phyloP scores from a whole-genome alignment of 2,113 vertebrate species.

The Oxyura jamaicensis region DNA sequence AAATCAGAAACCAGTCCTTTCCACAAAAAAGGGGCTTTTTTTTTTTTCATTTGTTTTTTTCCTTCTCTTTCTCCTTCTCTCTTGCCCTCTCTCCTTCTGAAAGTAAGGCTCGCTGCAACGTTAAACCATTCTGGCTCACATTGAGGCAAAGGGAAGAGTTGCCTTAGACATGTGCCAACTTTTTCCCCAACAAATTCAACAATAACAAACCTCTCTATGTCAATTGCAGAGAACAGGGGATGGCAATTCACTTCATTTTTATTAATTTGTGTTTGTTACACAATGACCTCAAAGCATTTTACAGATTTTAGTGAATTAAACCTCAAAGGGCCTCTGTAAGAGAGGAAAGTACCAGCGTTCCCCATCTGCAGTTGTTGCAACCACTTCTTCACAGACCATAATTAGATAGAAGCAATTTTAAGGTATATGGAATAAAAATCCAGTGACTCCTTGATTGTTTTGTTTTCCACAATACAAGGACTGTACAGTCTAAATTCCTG shows the following conservation, averaged over 20 bases:
- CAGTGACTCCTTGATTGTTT: not conserved
- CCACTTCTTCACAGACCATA: not conserved
- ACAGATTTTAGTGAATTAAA: not conserved
- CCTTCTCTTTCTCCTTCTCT: not conserved
- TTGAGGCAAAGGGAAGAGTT: not conserved
- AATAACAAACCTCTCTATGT: not conserved
- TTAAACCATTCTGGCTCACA: conserved; percentile 16
- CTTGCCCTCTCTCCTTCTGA: not conserved
- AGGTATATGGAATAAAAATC: not conserved
- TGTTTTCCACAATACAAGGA: not conserved
- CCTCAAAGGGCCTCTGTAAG: not conserved
- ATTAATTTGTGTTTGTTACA: not conserved
- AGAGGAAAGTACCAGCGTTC: not conserved
- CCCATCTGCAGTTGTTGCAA: not conserved
- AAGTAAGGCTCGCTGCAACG: conserved; percentile 2
- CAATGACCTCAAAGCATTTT: not conserved
- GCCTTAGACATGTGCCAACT: not conserved
- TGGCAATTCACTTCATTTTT: not conserved
- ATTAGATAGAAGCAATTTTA: not conserved
- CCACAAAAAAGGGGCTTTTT: not conserved
- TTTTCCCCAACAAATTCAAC: not conserved
- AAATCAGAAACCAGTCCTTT: conserved; percentile 70
- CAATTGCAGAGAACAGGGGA: not conserved
- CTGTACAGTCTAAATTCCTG: not conserved
- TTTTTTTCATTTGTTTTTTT: not conserved